Conservation (phyloP, 2,113 vertebrate species). For the Syrmaticus mikado region DNA sequence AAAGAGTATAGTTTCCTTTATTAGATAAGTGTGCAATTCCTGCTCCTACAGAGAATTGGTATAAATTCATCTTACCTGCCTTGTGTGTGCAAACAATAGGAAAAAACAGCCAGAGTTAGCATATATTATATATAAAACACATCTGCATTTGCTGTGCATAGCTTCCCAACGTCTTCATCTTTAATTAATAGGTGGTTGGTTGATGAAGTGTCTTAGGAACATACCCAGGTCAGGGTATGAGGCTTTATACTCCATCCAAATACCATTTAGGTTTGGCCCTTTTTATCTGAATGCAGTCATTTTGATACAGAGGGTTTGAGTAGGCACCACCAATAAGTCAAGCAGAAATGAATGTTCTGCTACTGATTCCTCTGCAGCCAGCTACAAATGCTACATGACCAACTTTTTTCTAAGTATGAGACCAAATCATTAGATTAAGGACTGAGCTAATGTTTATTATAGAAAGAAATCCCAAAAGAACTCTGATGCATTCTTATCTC, state of each 20-base stretch:
- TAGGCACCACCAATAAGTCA: constrained; percentile 48
- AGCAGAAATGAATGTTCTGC: constrained; percentile 18
- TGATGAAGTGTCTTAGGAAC: constrained; percentile 49
- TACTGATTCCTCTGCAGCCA: constrained; percentile 19
- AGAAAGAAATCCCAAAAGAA: neutral
- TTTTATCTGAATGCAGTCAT: constrained; percentile 36
- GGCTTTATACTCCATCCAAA: constrained; percentile 65
- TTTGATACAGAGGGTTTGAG: constrained; percentile 31
- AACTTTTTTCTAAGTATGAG: neutral
- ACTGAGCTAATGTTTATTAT: neutral
- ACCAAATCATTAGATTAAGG: constrained; percentile 13
- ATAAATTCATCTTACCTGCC: constrained; percentile 28
- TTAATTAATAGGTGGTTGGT: constrained; percentile 46
- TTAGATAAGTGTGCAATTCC: constrained; percentile 16
- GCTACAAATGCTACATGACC: constrained; percentile 18
- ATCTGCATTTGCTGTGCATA: neutral
- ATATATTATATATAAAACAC: constrained; percentile 26
- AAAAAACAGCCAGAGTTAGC: constrained; percentile 22
- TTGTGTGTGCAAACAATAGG: constrained; percentile 34
- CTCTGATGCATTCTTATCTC: constrained; percentile 2
- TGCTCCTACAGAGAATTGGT: constrained; percentile 17
- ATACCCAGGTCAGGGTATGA: constrained; percentile 41
- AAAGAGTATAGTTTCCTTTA: constrained; percentile 11
- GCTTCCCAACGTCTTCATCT: constrained; percentile 37
- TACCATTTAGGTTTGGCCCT: constrained; percentile 54